A percentile compares a stretch with the other conserved stretches of the same genome.
These are phyloP conservation scores for Drosophila aldrichi DNA, from an alignment of 2,888 invertebrate genomes.

Conservation along the genomic window DNA sequence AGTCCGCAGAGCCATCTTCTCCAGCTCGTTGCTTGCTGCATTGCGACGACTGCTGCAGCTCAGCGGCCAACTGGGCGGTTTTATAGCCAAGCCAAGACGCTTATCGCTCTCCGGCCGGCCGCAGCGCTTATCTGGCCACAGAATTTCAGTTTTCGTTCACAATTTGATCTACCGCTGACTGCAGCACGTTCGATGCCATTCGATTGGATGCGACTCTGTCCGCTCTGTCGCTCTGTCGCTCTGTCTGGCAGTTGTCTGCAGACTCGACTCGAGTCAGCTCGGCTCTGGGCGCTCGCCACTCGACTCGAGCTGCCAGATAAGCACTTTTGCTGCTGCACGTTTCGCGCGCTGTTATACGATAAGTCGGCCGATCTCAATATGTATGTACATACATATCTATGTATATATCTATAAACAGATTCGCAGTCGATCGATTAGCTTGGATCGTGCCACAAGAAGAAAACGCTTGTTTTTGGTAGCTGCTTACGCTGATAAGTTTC, in stretches of 20 bases:
- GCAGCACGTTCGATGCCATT: conserved; percentile 45
- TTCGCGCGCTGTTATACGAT: conserved; percentile 21
- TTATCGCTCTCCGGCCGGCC: conserved; percentile 15
- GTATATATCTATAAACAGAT: conserved; percentile 30
- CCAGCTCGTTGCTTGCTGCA: conserved; percentile 22
- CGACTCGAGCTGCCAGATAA: conserved; percentile 29
- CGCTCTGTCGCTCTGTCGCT: conserved; percentile 6
- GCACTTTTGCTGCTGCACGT: conserved; percentile 22
- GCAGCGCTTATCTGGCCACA: conserved; percentile 23
- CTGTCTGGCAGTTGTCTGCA: conserved; percentile 43
- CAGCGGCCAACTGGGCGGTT: conserved; percentile 34
- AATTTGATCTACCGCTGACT: conserved; percentile 15
- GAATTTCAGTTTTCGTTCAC: conserved; percentile 23
- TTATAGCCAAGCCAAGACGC: conserved; percentile 53
- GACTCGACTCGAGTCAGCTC: neutral
- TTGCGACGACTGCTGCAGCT: conserved; percentile 21
- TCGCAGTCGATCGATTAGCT: conserved; percentile 49
- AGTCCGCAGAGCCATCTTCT: conserved; percentile 5
- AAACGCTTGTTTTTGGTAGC: conserved; percentile 23
- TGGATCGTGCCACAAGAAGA: conserved; percentile 47
- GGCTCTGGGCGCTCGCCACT: neutral
- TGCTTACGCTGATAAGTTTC: conserved; percentile 28
- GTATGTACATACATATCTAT: neutral
- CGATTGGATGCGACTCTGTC: conserved; percentile 23
- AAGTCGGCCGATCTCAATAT: neutral